phyloP scores from a whole-genome alignment of 2,797 vertebrate genomes.

The Gymnodraco acuticeps region DNA sequence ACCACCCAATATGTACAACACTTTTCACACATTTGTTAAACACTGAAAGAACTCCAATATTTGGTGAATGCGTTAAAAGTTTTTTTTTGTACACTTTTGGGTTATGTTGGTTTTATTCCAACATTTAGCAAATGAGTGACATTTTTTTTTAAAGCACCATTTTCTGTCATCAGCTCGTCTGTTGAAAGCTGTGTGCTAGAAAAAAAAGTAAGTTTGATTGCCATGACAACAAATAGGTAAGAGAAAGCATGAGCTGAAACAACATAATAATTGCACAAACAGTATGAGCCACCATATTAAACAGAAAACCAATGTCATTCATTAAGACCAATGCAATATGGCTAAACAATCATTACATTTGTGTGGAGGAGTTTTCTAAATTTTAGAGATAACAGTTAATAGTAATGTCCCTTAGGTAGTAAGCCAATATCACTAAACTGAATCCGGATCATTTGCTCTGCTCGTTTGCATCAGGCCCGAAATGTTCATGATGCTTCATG shows the following conservation, averaged over 20 bases:
- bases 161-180: constrained; percentile 1
- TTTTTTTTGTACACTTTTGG: neutral
- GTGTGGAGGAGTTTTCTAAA: neutral
- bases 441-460: constrained; percentile 24
- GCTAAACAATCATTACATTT: constrained; percentile 4
- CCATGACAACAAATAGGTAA: neutral
- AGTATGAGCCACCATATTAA: neutral
- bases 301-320: neutral
- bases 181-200: neutral
- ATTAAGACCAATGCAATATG: neutral
- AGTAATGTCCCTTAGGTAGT: neutral
- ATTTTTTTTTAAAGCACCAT: neutral
- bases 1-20: neutral
- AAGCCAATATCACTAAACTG: constrained; percentile 11
- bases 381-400: constrained; percentile 13
- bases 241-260: neutral
- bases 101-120: neutral
- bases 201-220: neutral
- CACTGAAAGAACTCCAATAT: constrained; percentile 23
- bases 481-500: constrained; percentile 5
- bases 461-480: constrained; percentile 11
- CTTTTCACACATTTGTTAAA: constrained; percentile 21
- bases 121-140: neutral
- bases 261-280: neutral
- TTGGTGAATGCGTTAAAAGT: constrained; percentile 12